Conservation (phyloP, 2,797 vertebrate species). For the Ibycter americanus region DNA sequence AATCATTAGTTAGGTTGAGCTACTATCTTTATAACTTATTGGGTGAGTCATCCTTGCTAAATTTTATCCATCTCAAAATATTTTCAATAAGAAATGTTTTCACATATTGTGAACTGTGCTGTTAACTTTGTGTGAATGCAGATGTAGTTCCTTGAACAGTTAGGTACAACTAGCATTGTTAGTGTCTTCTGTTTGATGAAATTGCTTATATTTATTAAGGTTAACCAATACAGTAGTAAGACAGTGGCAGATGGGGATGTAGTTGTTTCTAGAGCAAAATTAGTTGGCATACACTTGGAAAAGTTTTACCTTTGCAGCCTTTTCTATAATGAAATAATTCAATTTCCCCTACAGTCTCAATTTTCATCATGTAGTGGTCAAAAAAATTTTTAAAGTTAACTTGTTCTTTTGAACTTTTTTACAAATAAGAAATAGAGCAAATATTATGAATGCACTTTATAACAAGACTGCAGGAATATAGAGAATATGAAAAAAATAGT, state of each 20-base stretch:
- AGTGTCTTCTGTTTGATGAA: background rate
- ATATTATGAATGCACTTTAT: background rate
- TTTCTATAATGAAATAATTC: background rate
- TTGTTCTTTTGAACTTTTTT: background rate
- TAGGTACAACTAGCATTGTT: background rate
- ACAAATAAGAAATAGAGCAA: background rate
- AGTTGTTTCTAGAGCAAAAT: background rate
- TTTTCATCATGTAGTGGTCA: background rate
- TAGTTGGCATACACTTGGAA: background rate
- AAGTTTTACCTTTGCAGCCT: background rate
- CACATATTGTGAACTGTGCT: background rate
- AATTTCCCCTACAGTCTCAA: background rate
- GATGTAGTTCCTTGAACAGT: background rate
- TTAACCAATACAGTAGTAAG: background rate
- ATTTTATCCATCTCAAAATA: background rate
- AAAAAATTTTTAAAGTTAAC: background rate
- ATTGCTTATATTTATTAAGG: background rate
- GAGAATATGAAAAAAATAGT: background rate
- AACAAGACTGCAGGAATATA: background rate
- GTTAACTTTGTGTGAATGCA: background rate
- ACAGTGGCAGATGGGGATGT: background rate
- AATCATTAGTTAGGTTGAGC: background rate
- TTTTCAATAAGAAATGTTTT: background rate
- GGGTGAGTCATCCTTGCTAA: background rate
- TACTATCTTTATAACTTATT: background rate